These are phyloP conservation scores for Eulithis testata DNA, from an alignment of 2,888 invertebrate genomes.

Conservation along the genomic window DNA sequence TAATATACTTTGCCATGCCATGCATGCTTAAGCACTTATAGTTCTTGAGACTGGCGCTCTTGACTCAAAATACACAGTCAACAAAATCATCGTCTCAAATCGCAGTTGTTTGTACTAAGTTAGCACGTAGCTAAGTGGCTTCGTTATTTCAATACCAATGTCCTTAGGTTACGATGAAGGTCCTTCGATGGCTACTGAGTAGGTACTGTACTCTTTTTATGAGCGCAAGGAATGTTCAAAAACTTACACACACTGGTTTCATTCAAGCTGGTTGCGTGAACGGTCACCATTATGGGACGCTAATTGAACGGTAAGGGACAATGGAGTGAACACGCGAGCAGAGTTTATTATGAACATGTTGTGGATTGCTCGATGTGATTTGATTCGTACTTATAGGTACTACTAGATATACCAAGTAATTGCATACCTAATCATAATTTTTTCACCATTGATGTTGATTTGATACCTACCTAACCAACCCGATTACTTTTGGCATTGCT, in stretches of 20 bases:
- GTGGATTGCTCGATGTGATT: slow-evolving; percentile 48
- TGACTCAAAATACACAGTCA: slow-evolving; percentile 21
- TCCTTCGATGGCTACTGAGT: too few relatives aligned
- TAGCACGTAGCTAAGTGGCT: background rate
- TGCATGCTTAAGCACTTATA: slow-evolving; percentile 11
- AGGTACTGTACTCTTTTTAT: background rate
- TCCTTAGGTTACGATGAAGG: background rate
- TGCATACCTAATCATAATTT: slow-evolving; percentile 7
- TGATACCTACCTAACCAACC: background rate
- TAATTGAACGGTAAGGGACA: slow-evolving; percentile 69
- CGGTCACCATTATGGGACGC: slow-evolving; percentile 71
- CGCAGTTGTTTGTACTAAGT: background rate
- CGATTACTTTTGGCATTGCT: background rate
- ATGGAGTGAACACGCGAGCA: slow-evolving; percentile 61
- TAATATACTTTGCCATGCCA: slow-evolving; percentile 16
- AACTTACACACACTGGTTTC: slow-evolving; percentile 46
- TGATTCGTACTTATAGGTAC: slow-evolving; percentile 2
- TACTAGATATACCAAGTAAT: slow-evolving; percentile 13
- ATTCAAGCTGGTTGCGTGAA: slow-evolving; percentile 72
- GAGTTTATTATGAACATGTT: slow-evolving; percentile 30
- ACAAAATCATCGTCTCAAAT: slow-evolving; percentile 10
- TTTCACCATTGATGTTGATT: background rate
- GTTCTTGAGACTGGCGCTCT: slow-evolving; percentile 1
- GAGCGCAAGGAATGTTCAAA: slow-evolving; percentile 1
- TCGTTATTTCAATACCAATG: background rate